phyloP scores from a whole-genome alignment of 2,888 invertebrate species.

The Synanthedon formicaeformis region DNA sequence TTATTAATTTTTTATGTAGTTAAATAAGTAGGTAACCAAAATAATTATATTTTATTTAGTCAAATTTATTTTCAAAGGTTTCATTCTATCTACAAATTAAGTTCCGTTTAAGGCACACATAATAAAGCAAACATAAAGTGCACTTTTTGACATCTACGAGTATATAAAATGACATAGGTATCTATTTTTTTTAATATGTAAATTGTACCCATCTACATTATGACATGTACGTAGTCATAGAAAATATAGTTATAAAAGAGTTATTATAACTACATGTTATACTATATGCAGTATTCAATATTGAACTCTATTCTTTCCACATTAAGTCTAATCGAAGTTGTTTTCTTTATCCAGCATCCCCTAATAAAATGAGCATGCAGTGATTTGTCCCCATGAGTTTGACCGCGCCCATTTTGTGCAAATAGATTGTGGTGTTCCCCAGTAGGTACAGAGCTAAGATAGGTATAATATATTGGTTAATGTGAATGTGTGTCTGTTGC shows the following conservation, averaged over 20 bases:
- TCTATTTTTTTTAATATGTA: no score
- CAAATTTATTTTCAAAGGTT: no score
- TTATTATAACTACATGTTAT: no score
- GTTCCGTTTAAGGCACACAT: no score
- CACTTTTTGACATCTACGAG: no score
- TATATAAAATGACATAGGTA: no score
- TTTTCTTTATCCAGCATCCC: slow-evolving; percentile 17
- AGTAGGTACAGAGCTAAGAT: not conserved
- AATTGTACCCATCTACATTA: no score
- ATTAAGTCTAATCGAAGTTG: not conserved
- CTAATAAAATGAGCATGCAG: slow-evolving; percentile 11
- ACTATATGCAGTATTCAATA: not conserved
- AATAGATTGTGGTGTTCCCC: not conserved
- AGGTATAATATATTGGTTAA: slow-evolving; percentile 5
- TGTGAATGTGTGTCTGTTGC: slow-evolving; percentile 51
- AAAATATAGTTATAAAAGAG: not conserved
- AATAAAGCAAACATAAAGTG: no score
- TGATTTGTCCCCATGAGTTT: not conserved
- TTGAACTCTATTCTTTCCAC: not conserved
- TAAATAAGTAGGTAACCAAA: no score
- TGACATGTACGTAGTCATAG: not conserved
- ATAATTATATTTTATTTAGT: no score
- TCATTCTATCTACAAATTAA: no score
- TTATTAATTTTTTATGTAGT: no score
- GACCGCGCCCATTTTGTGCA: not conserved